Conservation (phyloP, 2,113 vertebrate genomes). For the Zosterops borbonicus region DNA sequence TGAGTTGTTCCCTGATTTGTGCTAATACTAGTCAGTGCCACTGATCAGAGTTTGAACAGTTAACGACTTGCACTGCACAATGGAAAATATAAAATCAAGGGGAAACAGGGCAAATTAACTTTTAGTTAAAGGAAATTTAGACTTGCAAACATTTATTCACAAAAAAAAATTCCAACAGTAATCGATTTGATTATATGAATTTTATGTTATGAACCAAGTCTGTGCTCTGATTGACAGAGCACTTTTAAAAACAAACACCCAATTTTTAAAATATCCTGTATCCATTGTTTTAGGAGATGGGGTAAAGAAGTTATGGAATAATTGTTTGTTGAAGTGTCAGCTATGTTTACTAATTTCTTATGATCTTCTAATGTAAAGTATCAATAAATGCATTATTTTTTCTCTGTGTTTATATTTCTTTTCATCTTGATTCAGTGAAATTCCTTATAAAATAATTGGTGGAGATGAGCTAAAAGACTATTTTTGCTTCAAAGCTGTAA, state of each 20-base stretch:
- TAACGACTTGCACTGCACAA: neutral
- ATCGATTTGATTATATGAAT: neutral
- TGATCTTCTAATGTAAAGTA: neutral
- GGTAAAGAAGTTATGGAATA: neutral
- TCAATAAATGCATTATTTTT: neutral
- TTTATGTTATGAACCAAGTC: neutral
- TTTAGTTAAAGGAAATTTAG: neutral
- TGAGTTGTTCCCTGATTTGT: neutral
- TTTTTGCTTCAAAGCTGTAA: neutral
- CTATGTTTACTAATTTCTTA: neutral
- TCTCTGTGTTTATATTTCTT: neutral
- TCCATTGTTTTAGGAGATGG: neutral
- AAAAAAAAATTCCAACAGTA: neutral
- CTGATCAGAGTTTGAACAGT: neutral
- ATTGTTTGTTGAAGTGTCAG: neutral
- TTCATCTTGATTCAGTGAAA: neutral
- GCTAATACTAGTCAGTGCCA: neutral
- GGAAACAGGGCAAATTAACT: neutral
- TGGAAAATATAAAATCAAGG: neutral
- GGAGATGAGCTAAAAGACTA: neutral
- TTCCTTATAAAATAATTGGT: neutral
- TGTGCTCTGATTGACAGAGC: neutral
- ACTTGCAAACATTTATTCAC: neutral
- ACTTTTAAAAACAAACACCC: neutral
- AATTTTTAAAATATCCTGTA: neutral